Conservation (phyloP, 2,888 invertebrate species). For the Bembecia ichneumoniformis region DNA sequence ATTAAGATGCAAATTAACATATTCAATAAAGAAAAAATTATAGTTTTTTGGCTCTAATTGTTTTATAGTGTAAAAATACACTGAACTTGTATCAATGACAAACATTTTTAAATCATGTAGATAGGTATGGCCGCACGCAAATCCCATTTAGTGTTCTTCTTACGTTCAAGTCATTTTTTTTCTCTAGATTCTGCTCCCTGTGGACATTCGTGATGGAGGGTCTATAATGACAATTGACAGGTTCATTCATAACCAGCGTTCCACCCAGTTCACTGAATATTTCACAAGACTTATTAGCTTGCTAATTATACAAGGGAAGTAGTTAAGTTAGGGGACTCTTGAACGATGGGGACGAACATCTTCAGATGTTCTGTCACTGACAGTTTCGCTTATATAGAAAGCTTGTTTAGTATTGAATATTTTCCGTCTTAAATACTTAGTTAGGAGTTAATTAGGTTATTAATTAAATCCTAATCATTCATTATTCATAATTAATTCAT, state of each 20-base stretch:
- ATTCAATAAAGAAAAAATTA: no score
- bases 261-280: conserved; percentile 42
- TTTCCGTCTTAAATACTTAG: background rate
- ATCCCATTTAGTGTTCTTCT: no score
- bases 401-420: no score
- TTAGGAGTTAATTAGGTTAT: background rate
- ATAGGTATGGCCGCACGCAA: no score
- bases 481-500: no score
- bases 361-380: conserved; percentile 4
- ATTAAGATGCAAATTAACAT: no score
- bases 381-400: background rate
- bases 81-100: no score
- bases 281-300: conserved; percentile 56
- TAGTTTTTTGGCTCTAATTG: no score
- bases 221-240: conserved; percentile 51
- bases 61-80: no score
- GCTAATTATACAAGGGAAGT: conserved; percentile 67
- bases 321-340: conserved; percentile 27
- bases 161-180: no score
- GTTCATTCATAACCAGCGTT: conserved; percentile 29
- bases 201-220: conserved; percentile 13
- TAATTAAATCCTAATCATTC: no score
- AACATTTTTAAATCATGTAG: no score
- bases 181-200: background rate
- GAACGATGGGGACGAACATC: conserved; percentile 22